phyloP scores from a whole-genome alignment of 2,888 invertebrate species.

The Caenorhabditis sinica region DNA sequence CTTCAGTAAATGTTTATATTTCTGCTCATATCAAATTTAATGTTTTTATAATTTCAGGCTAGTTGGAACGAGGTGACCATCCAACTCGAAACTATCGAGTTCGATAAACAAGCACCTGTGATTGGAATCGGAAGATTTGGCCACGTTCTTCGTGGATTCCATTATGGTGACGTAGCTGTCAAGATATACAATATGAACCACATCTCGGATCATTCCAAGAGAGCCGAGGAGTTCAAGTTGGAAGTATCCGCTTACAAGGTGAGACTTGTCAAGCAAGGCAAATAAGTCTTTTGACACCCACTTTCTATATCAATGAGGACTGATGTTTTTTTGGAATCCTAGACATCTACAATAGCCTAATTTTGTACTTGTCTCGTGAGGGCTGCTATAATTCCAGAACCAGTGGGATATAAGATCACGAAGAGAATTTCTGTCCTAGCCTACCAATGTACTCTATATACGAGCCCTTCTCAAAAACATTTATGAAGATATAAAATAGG shows the following conservation, averaged over 20 bases:
- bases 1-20: background rate
- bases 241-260: slow-evolving; percentile 93
- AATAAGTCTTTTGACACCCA: no score
- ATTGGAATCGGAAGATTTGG: slow-evolving; percentile 83
- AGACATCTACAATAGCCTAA: background rate
- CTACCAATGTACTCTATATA: no score
- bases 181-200: slow-evolving; percentile 95
- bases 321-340: background rate
- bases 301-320: no score
- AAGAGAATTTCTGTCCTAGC: slow-evolving; percentile 30
- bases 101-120: slow-evolving; percentile 69
- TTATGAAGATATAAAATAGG: no score
- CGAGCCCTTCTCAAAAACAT: background rate
- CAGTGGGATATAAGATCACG: slow-evolving; percentile 2
- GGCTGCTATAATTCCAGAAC: background rate
- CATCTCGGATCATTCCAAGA: slow-evolving; percentile 88
- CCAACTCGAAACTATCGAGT: slow-evolving; percentile 73
- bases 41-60: slow-evolving; percentile 53
- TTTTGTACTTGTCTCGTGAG: background rate
- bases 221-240: slow-evolving; percentile 94
- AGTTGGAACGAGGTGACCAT: slow-evolving; percentile 80
- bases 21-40: background rate
- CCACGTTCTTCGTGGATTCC: slow-evolving; percentile 84
- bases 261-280: background rate
- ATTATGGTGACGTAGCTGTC: slow-evolving; percentile 91